Base-by-base conservation (phyloP, 2,888 invertebrate species). In the Caenorhabditis doughertyi region DNA sequence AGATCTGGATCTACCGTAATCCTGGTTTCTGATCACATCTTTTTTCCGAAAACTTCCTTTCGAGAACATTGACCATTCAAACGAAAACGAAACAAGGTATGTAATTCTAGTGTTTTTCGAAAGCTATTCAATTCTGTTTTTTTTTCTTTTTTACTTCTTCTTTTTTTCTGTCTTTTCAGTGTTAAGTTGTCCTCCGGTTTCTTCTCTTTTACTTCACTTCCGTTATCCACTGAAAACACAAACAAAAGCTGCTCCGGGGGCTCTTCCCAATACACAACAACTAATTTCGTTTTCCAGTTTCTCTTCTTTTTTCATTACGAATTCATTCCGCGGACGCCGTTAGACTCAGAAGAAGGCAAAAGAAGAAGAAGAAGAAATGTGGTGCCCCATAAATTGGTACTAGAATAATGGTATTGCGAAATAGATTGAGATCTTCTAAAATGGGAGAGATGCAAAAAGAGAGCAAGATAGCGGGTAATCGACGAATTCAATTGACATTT, bases 301-400 rank as follows among this genome's bases (percentile, higher is more conserved):
- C 27, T 47, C 56, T 56, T 51, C 67, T 39, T 58, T 71, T 73
- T 62, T 73, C 73, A 73, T 73, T 73, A 64, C 73, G 64, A 39
- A 73, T 73, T 73, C 72, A 62, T 62, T 58, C 60, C 47, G 72
- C n/a, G n/a, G n/a, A 65, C 47, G 65, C 35, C 25, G 62, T 44
- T 44, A 62, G 21, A 62, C 42, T 11, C 8, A 62, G 62, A 62
- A 62, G 47, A 58, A 18, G 68, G 5, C n/a, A 7, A n/a, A 21
- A 39, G 47, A 49, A 13, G 25, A 27, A 47, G 47, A 47, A 64
- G 47, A 29, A 29, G 53, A 23, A 39, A 35, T 21, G 56, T 56
- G 21, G 11, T 47, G 44, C 21, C 55, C 44, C 56, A 56, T 70
- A 56, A 60, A 60, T 49, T 58, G 71, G 71, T 47, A 60, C 58